These are phyloP conservation scores for Agrochola circellaris DNA, from an alignment of 2,888 invertebrate genomes.

Conservation along the genomic window DNA sequence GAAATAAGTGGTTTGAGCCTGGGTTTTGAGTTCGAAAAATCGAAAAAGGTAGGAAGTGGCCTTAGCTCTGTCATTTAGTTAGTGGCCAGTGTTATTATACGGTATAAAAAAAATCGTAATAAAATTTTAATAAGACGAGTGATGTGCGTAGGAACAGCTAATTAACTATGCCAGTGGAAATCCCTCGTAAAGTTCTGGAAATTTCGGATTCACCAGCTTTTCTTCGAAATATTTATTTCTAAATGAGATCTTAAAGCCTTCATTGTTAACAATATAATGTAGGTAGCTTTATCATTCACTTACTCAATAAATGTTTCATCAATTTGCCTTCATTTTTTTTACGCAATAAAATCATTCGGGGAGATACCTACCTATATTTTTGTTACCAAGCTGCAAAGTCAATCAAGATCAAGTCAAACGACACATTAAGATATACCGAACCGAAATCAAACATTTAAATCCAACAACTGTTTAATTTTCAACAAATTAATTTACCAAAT, in stretches of 20 bases:
- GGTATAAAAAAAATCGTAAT: too few species aligned
- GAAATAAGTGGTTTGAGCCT: too few species aligned
- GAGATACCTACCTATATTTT: not conserved
- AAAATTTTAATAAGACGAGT: not conserved
- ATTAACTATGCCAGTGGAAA: not conserved
- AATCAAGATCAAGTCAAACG: slow-evolving; percentile 18
- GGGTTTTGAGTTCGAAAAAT: too few species aligned
- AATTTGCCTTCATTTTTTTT: not conserved
- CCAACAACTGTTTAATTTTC: slow-evolving; percentile 64
- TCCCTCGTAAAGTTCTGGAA: not conserved
- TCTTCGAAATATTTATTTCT: not conserved
- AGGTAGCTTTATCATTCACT: not conserved
- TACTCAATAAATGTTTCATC: not conserved
- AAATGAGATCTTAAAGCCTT: not conserved
- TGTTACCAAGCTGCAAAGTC: not conserved
- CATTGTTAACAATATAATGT: not conserved
- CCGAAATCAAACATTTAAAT: slow-evolving; percentile 42
- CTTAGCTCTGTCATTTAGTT: not conserved
- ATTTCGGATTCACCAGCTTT: not conserved
- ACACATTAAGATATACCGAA: slow-evolving; percentile 12
- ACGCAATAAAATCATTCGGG: not conserved
- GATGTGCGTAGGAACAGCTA: not conserved
- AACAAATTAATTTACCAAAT: slow-evolving; percentile 78
- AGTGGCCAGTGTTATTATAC: too few species aligned
- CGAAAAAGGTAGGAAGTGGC: too few species aligned